Base-by-base conservation (phyloP, 2,113 vertebrate species). In the Strix aluco region DNA sequence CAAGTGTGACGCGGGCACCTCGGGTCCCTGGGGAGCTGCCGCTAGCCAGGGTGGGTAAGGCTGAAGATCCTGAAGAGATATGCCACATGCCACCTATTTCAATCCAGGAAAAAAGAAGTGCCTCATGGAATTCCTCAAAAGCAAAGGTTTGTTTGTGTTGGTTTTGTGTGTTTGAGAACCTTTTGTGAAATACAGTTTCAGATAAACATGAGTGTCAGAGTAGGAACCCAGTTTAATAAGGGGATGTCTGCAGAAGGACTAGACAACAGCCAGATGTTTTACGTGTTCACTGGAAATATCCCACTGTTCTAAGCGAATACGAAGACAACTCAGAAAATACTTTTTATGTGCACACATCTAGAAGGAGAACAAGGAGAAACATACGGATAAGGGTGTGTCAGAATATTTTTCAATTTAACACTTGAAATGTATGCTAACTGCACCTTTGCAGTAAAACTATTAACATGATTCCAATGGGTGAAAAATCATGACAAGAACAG, bases 1-100 rank as follows among this genome's bases (percentile, higher is more conserved):
- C 49, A 93, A 70, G 27, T 1, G 5, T 11, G 23, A 34, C 1
- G 0, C 4, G 3, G 55, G 14, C 4, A 20, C 6, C 20, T 62
- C 36, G 38, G 22, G 55, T 16, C 8, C 74, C 36, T 15, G 13
- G 12, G 13, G n/a, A 82, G 29, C 20, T n/a, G 23, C 29, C 34
- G 20, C 38, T n/a, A 77, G 22, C 25, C 58, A 65, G 10, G 42
- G 47, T 5, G 15, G n/a, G 15, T 42, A 51, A 57, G 23, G 19
- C 27, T 29, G 20, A 26, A 25, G 32, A 51, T 46, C 36, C 10
- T 44, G 26, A 44, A 57, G 36, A 77, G 9, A 38, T 51, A 52
- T 10, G 2, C 10, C 21, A 72, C 15, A 3, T 32, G 25, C 29
- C 27, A 59, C 25, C 16, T 21, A 18, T 11, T 40, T 30, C 20